These are phyloP conservation scores for Phrynocephalus vlangalii DNA, from an alignment of 2,797 vertebrate species.

Conservation along the genomic window DNA sequence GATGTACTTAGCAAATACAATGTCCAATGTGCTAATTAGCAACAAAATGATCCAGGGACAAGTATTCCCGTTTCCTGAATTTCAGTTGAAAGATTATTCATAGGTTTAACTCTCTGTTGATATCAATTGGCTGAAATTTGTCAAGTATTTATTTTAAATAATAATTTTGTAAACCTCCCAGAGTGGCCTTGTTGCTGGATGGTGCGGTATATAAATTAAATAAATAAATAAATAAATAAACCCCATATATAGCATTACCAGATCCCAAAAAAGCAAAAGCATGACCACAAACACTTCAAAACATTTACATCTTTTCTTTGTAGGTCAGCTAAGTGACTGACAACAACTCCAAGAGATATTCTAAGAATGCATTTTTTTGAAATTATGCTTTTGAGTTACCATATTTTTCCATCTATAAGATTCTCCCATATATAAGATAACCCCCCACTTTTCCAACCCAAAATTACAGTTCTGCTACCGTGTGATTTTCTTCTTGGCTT, in stretches of 20 bases:
- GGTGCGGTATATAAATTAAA: too few relatives aligned
- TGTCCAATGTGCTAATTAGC: background rate
- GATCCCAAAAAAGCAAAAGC: background rate
- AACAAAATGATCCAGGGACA: background rate
- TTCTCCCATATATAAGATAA: too few relatives aligned
- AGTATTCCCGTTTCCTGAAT: background rate
- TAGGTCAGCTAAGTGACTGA: background rate
- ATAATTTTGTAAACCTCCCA: too few relatives aligned
- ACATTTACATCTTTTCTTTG: background rate
- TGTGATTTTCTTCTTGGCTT: too few relatives aligned
- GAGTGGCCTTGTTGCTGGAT: too few relatives aligned
- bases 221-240: background rate
- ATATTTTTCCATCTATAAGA: too few relatives aligned
- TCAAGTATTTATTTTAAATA: background rate
- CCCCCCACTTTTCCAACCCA: too few relatives aligned
- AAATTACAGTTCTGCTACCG: too few relatives aligned
- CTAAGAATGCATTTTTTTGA: slow-evolving; percentile 16
- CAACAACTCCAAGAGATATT: slow-evolving; percentile 13
- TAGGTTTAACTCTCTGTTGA: background rate
- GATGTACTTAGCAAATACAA: background rate
- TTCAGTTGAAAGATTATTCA: background rate
- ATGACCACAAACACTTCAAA: slow-evolving; percentile 16
- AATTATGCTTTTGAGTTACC: slow-evolving; percentile 4
- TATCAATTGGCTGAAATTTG: background rate
- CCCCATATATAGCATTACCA: background rate